Conservation (phyloP, 2,113 vertebrate species). For the Trinectes maculatus region DNA sequence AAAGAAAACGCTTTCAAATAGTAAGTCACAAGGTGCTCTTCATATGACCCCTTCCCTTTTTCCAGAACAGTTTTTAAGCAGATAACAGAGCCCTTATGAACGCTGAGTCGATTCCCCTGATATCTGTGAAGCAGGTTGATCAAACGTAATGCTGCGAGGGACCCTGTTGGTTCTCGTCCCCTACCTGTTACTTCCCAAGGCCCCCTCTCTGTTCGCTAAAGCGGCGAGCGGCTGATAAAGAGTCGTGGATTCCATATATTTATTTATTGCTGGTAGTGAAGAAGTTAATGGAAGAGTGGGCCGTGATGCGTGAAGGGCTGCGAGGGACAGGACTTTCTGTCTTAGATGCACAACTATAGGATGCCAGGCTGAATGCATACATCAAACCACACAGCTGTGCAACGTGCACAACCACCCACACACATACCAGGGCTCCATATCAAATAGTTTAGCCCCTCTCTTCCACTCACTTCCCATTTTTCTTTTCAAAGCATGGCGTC, state of each 20-base stretch:
- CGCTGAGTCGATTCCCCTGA: slow-evolving; percentile 65
- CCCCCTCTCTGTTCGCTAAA: slow-evolving; percentile 55
- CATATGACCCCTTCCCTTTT: slow-evolving; percentile 64
- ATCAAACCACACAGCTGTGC: slow-evolving; percentile 50
- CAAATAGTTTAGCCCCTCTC: slow-evolving; percentile 55
- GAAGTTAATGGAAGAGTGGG: slow-evolving; percentile 68
- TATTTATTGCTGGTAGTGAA: slow-evolving; percentile 69
- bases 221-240: slow-evolving; percentile 67
- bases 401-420: slow-evolving; percentile 32
- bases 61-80: slow-evolving; percentile 66
- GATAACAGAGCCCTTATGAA: slow-evolving; percentile 66
- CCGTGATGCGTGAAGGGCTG: slow-evolving; percentile 69
- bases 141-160: slow-evolving; percentile 59
- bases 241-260: slow-evolving; percentile 73
- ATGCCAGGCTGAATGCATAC: slow-evolving; percentile 47
- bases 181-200: slow-evolving; percentile 48
- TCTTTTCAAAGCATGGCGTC: slow-evolving; percentile 52
- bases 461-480: slow-evolving; percentile 47
- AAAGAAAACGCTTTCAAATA: slow-evolving; percentile 69
- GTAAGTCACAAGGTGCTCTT: slow-evolving; percentile 74
- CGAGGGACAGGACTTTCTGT: slow-evolving; percentile 58
- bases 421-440: slow-evolving; percentile 51
- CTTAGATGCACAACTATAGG: slow-evolving; percentile 56
- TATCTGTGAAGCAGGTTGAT: slow-evolving; percentile 66
- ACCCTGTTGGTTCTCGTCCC: slow-evolving; percentile 37